Conservation (phyloP, 1,140 invertebrate species). For the Cherax quadricarinatus region DNA sequence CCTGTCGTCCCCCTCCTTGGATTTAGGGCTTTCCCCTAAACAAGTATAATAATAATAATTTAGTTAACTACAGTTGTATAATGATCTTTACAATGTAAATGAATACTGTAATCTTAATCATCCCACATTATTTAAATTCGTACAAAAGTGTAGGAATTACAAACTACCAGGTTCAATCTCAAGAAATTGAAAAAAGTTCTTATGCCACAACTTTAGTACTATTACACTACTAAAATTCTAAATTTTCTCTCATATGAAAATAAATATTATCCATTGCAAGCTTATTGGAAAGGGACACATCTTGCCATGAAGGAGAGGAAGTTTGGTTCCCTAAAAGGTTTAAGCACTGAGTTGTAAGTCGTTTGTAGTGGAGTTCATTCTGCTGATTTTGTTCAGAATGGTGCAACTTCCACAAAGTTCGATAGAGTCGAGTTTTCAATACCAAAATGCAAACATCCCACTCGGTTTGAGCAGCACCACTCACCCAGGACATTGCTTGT, state of each 20-base stretch:
- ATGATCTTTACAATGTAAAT: no score
- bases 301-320: not conserved
- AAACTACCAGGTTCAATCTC: no score
- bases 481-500: conserved; percentile 41
- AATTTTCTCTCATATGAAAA: not conserved
- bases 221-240: not conserved
- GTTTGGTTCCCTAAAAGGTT: not conserved
- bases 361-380: not conserved
- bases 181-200: not conserved
- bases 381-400: not conserved
- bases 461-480: not conserved
- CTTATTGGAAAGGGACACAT: not conserved
- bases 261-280: conserved; percentile 22
- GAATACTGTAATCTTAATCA: no score
- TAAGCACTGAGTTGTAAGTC: conserved; percentile 10
- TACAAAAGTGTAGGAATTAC: no score
- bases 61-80: no score
- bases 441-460: conserved; percentile 1
- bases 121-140: no score
- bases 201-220: not conserved
- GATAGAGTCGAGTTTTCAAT: conserved; percentile 14
- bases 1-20: no score
- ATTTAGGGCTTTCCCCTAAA: no score
- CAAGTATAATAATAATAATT: no score
- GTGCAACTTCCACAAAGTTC: not conserved